Conservation (phyloP, 2,888 invertebrate genomes). For the Polydrusus cervinus region DNA sequence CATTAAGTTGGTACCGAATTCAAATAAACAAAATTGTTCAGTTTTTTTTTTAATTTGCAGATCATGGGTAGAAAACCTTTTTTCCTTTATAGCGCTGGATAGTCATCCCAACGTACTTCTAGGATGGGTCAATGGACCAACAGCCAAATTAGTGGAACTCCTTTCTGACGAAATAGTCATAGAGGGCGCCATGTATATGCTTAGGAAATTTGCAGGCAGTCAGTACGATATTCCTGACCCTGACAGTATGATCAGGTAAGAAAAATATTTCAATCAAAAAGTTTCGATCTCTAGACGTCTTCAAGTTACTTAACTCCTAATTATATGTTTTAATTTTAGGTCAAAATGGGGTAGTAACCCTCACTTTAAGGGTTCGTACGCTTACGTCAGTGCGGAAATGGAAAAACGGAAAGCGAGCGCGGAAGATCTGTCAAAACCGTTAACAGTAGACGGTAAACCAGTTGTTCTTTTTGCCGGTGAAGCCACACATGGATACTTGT, state of each 20-base stretch:
- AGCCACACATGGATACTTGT: conserved; percentile 72
- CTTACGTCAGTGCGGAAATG: conserved; percentile 74
- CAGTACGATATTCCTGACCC: conserved; percentile 73
- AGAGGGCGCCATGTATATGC: conserved; percentile 72
- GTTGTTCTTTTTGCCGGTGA: conserved; percentile 78
- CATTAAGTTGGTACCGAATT: background rate
- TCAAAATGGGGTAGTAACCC: conserved; percentile 83
- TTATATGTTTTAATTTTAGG: conserved; percentile 25
- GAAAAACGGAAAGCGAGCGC: conserved; percentile 73
- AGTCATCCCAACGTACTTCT: conserved; percentile 77
- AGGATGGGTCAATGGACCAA: conserved; percentile 81
- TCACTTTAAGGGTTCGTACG: conserved; percentile 82
- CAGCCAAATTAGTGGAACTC: conserved; percentile 77
- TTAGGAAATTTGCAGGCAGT: conserved; percentile 74
- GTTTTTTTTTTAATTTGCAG: conserved; percentile 25
- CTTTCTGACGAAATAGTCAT: conserved; percentile 74
- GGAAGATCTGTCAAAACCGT: conserved; percentile 75
- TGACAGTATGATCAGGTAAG: conserved; percentile 63
- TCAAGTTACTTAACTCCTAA: too few relatives aligned
- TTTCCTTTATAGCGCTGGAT: conserved; percentile 79
- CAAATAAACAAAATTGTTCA: background rate
- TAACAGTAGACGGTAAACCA: conserved; percentile 71
- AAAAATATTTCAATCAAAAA: conserved; percentile 20
- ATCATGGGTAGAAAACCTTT: conserved; percentile 79
- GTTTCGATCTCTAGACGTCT: too few relatives aligned